Evolutionary conservation across 1,140 invertebrate genomes (phyloP).

Genomic region (Drosophila micromelanica): DNA sequence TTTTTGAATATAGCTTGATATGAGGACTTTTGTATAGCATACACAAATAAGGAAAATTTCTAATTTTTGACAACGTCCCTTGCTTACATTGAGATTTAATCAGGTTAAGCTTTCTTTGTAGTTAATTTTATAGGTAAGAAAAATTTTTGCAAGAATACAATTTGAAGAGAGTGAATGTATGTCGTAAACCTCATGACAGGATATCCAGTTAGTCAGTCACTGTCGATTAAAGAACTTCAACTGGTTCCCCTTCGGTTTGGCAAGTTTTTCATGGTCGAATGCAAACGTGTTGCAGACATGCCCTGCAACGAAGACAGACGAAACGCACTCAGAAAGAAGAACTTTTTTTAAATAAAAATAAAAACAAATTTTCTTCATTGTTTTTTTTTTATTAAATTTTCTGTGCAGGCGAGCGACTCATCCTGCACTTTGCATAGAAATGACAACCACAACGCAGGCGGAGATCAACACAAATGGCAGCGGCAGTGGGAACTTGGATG

Average conservation of each 20-base stretch:
- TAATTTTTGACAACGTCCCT: too few species aligned
- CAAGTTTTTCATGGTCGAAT: constrained; percentile 64
- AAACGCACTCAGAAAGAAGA: background rate
- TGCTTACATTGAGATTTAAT: too few species aligned
- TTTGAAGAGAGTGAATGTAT: too few species aligned
- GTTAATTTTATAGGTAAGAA: too few species aligned
- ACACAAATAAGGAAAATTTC: too few species aligned
- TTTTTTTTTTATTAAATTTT: constrained; percentile 18
- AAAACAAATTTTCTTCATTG: constrained; percentile 35
- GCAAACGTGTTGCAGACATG: constrained; percentile 30
- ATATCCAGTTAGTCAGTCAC: background rate
- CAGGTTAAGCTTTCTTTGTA: too few species aligned
- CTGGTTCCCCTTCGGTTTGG: constrained; percentile 19
- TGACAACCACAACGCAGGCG: constrained; percentile 66
- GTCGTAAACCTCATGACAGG: too few species aligned
- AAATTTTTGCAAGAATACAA: too few species aligned
- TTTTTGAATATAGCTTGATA: too few species aligned
- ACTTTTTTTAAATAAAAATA: constrained; percentile 42
- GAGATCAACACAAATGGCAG: constrained; percentile 58
- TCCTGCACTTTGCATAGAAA: constrained; percentile 39
- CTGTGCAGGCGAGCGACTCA: constrained; percentile 29
- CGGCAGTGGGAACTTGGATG: constrained; percentile 6
- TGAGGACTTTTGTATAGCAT: too few species aligned
- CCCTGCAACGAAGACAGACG: constrained; percentile 20
- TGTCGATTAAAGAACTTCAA: background rate